Evolutionary conservation across 1,140 invertebrate genomes (phyloP), one percentile per base, ranked within the genome.

Genomic region (Oscheius sp.): DNA sequence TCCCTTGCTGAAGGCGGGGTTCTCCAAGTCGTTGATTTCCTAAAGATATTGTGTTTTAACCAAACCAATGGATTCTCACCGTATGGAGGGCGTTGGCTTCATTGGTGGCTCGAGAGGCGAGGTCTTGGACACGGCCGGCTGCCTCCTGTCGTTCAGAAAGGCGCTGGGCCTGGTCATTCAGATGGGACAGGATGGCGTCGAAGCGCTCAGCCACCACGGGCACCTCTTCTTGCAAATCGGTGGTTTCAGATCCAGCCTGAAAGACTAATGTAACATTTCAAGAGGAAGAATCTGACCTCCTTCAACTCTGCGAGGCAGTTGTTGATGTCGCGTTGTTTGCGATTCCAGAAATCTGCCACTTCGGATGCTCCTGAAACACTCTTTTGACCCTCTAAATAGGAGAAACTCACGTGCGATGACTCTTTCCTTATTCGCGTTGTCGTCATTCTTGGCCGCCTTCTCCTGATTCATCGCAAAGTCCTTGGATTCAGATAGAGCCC

Each of bases 1-100:
- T 0, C 49, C 65, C 2, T 29, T 46, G 32, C 64, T 61, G 3
- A 52, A 18, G 20, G 49, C 72, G 29, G 65, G 58, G 10, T 38
- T 58, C 32, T 71, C 69, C 28, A 71, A 34, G 31, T 71, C 69
- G 1, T 35, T 58, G n/a, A 71, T 64, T 35, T 71, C 69, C 61
- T 63, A 32, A 63, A 55, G 28, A 55, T 7, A 42, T 42, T 10
- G 7, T 7, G 38, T 42, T n/a, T 7, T 42, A 42, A 7, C 38
- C 38, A 42, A 42, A n/a, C n/a, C n/a, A n/a, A 42, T 10, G 23
- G 7, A 55, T 20, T 20, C 49, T 55, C 23, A 55, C 49, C 7
- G 15, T 55, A 23, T 63, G 31, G 10, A 63, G 31, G 18, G 15
- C 32, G 0, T 63, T n/a, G 26, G 36, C 36, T 7, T 63, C 10